Conservation (phyloP, 2,797 vertebrate genomes). For the Clarias pachynema region DNA sequence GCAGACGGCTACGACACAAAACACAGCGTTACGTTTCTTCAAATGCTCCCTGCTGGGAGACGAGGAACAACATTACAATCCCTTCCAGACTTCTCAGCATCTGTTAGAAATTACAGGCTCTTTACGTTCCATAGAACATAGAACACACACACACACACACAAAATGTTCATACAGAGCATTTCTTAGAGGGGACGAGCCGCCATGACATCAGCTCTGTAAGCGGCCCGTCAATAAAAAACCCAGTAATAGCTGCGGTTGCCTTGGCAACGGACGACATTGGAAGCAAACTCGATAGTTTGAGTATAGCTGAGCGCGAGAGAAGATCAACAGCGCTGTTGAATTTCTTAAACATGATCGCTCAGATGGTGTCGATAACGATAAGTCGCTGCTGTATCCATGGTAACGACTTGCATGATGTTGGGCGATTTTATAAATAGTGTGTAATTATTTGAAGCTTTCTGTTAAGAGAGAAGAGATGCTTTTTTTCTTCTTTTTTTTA, state of each 20-base stretch:
- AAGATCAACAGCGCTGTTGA: neutral
- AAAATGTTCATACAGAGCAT: constrained; percentile 17
- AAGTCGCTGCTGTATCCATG: neutral
- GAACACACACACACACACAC: neutral
- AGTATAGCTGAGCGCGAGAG: neutral
- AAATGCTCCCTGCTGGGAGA: constrained; percentile 56
- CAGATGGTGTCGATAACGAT: neutral
- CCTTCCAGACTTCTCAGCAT: constrained; percentile 55
- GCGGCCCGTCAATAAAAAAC: neutral
- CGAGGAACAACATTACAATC: constrained; percentile 55
- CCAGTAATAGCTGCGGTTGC: neutral
- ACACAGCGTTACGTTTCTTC: constrained; percentile 46
- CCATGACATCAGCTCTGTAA: neutral
- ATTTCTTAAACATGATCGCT: neutral
- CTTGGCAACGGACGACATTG: neutral
- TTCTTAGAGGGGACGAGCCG: constrained; percentile 28
- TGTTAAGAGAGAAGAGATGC: neutral
- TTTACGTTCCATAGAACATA: constrained; percentile 58
- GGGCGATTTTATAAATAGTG: neutral
- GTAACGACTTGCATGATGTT: neutral
- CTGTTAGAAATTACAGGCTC: constrained; percentile 62
- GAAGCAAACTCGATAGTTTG: neutral
- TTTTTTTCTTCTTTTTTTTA: neutral
- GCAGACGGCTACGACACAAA: constrained; percentile 59
- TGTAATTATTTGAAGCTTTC: neutral